A percentile compares a stretch with the other conserved stretches of the same genome.
Evolutionary conservation across 2,113 vertebrate genomes (phyloP).

Genomic region (Anser cygnoides): DNA sequence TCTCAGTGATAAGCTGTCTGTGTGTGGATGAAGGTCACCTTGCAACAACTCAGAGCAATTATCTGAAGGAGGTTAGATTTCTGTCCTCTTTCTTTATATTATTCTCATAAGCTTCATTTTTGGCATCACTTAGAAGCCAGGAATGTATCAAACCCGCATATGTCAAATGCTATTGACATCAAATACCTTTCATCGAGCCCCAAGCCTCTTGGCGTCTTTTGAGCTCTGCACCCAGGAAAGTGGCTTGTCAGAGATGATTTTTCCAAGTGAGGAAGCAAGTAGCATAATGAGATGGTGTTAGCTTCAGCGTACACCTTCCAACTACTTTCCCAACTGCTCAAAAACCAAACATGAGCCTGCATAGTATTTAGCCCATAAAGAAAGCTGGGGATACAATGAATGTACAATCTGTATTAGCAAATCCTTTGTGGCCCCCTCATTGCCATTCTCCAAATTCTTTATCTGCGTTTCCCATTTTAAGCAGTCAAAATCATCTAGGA

Average conservation of each 20-base stretch:
- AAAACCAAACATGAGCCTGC: slow-evolving; percentile 48
- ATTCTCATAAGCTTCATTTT: slow-evolving; percentile 74
- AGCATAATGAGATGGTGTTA: slow-evolving; percentile 77
- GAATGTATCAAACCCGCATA: slow-evolving; percentile 78
- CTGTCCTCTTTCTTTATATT: slow-evolving; percentile 72
- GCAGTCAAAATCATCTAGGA: background rate
- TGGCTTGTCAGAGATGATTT: slow-evolving; percentile 86
- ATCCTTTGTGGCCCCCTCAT: background rate
- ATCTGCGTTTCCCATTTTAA: background rate
- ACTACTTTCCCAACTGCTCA: slow-evolving; percentile 47
- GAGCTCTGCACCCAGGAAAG: slow-evolving; percentile 76
- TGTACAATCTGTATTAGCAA: background rate
- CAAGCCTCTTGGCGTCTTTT: slow-evolving; percentile 65
- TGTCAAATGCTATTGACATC: slow-evolving; percentile 82
- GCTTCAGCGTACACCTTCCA: slow-evolving; percentile 60
- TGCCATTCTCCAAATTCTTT: slow-evolving; percentile 4
- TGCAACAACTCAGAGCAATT: slow-evolving; percentile 75
- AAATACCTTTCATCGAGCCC: slow-evolving; percentile 78
- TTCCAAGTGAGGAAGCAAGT: slow-evolving; percentile 72
- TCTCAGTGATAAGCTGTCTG: slow-evolving; percentile 30
- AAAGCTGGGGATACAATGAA: background rate
- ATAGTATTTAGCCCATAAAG: slow-evolving; percentile 58
- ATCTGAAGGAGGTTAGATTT: slow-evolving; percentile 69
- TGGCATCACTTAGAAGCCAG: slow-evolving; percentile 71
- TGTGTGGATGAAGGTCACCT: slow-evolving; percentile 83